Evolutionary conservation across 1,140 invertebrate genomes (phyloP), one percentile per base, ranked within the genome.

Genomic region (Magallana angulata): DNA sequence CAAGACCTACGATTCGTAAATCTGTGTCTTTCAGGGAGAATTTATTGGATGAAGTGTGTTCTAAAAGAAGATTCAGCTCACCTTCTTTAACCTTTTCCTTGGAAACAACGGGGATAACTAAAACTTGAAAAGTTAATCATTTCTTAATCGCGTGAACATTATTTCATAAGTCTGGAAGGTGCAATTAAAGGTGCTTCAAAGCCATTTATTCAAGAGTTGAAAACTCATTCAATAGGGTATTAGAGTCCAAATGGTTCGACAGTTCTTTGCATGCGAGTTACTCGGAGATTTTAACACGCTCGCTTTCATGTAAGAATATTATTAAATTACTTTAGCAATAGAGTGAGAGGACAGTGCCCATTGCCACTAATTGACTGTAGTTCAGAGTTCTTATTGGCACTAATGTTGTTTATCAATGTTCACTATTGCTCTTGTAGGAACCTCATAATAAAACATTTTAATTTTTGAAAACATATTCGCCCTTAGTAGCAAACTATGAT

Each of bases 151-250:
- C 68, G 68, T 76, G 68, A 30, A 30, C 14, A 76, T 16, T 5
- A 64, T 76, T 76, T 76, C 68, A 30, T 76, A 76, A 76, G 68
- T 76, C 24, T 76, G 68, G 68, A 76, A 76, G 36, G 68, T 76
- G 68, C 68, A 76, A 76, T 76, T 76, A 76, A 76, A 76, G 68
- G 68, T 76, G 68, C 68, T 76, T 76, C 68, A 36, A 76, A 76
- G 68, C 68, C 68, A 76, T 76, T 76, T 76, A 76, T 76, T 76
- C 68, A 76, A 76, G 68, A 76, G 68, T 24, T 36, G 68, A 76
- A 76, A 76, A 76, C 24, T 12, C 68, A 76, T 76, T 76, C 68
- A 76, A 30, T 36, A 30, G 7, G 24, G 68, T 76, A 76, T 76
- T 76, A 76, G 68, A 36, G 68, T 30, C 68, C 24, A 30, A 12